Base-by-base conservation (phyloP, 2,113 vertebrate genomes). In the Psophia crepitans region DNA sequence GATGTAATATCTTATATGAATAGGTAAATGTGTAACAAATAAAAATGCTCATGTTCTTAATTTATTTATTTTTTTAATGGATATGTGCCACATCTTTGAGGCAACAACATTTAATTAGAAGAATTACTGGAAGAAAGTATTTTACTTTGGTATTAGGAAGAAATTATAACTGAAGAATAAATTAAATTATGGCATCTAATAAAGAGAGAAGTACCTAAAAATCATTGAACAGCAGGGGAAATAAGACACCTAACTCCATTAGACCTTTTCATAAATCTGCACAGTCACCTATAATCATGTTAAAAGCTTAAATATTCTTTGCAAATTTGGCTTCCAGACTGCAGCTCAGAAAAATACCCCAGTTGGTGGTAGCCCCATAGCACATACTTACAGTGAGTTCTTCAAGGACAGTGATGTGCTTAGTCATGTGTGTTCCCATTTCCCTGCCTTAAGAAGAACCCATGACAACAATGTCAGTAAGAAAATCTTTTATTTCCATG, bases 191-290 rank as follows among this genome's bases (percentile, higher is more conserved):
- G 77, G 22, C 22, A 35, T 64, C 39, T 89, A 68, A 69, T 82
- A 84, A 88, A 35, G 56, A 87, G 24, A 75, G 6, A 92, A 88
- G 20, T 71, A 28, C 32, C 28, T 82, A 89, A 92, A 84, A 85
- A 2, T 1, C 1, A 1, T 10, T 48, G 39, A 78, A 53, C 0
- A 0, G 66, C 21, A 33, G 28, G 56, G 27, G 35, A 86, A 94
- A 71, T 84, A 70, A 84, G 51, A 43, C 81, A 46, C 35, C 65
- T 95, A 73, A 84, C 60, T 91, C 49, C 41, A 41, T 87, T 92
- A 91, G 54, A 76, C 14, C 6, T 23, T 88, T 84, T 87, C 76
- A 83, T 80, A 94, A 91, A 83, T 63, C 49, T 83, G 23, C 46
- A 56, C 8, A 74, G 54, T 77, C 66, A 90, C 66, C 66, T 83